phyloP scores from a whole-genome alignment of 2,797 vertebrate species.

The Vespertilio murinus region DNA sequence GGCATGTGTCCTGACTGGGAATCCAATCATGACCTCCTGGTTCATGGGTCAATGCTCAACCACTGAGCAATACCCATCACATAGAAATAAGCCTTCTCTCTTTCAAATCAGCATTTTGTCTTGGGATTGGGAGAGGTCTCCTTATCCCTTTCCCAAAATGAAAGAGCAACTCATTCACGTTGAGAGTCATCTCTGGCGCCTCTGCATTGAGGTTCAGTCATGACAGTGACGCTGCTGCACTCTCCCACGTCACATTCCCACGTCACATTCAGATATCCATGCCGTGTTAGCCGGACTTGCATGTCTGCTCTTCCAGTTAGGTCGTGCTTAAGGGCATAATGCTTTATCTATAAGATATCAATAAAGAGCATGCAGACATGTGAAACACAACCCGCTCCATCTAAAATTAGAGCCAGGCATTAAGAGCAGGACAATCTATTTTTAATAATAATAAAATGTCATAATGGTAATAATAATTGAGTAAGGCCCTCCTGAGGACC shows the following conservation, averaged over 20 bases:
- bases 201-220: neutral
- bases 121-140: neutral
- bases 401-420: neutral
- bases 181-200: neutral
- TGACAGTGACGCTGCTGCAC: rapidly evolving
- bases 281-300: neutral
- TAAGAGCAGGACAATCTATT: neutral
- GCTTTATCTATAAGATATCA: neutral
- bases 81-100: neutral
- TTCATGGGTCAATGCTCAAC: too few relatives aligned
- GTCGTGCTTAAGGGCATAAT: neutral
- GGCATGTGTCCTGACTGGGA: too few relatives aligned
- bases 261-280: neutral
- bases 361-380: neutral
- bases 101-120: neutral
- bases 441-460: neutral
- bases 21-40: too few relatives aligned
- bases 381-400: neutral
- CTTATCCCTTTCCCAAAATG: neutral
- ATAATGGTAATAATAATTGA: neutral
- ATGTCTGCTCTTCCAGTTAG: neutral
- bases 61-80: too few relatives aligned
- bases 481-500: neutral
- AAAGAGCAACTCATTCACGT: neutral
- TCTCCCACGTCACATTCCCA: neutral